Percentiles rank a stretch among this genome's conserved stretches.
Conservation (phyloP, 2,888 invertebrate species). For the Philereme vetulata region DNA sequence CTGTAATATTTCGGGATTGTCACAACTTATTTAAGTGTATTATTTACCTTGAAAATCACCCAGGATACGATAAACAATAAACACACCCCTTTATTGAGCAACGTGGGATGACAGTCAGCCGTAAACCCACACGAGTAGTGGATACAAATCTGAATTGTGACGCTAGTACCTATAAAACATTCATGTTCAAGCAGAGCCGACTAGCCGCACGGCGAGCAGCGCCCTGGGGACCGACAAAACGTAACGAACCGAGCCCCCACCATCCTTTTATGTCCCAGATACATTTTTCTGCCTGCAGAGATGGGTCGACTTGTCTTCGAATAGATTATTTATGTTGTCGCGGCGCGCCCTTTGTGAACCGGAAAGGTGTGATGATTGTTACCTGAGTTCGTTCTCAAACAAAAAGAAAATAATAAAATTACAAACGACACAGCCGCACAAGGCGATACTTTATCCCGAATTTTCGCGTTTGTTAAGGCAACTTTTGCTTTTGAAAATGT, state of each 20-base stretch:
- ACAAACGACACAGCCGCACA: slow-evolving; percentile 34
- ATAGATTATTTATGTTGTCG: slow-evolving; percentile 77
- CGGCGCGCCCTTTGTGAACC: slow-evolving; percentile 53
- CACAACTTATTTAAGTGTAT: slow-evolving; percentile 28
- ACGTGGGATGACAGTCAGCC: slow-evolving; percentile 56
- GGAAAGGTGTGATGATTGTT: slow-evolving; percentile 63
- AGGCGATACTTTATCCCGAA: slow-evolving; percentile 31
- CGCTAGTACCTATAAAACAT: slow-evolving; percentile 76
- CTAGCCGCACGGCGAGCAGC: slow-evolving; percentile 57
- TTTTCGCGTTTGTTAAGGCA: slow-evolving; percentile 39
- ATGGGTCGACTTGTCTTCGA: slow-evolving; percentile 60
- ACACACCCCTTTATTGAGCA: slow-evolving; percentile 60
- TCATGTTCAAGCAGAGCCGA: slow-evolving; percentile 62
- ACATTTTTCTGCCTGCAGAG: slow-evolving; percentile 71
- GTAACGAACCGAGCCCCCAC: slow-evolving; percentile 76
- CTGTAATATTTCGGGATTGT: slow-evolving; percentile 21
- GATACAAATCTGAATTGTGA: slow-evolving; percentile 79
- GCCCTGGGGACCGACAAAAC: slow-evolving; percentile 78
- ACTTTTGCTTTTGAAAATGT: slow-evolving; percentile 42
- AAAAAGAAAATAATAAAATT: slow-evolving; percentile 43
- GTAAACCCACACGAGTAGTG: slow-evolving; percentile 65
- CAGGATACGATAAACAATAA: slow-evolving; percentile 64
- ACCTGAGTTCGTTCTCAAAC: slow-evolving; percentile 47
- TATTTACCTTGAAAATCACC: slow-evolving; percentile 44
- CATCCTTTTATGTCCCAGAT: slow-evolving; percentile 75